Conservation (phyloP, 2,113 vertebrate genomes). For the Leucopsar rothschildi region DNA sequence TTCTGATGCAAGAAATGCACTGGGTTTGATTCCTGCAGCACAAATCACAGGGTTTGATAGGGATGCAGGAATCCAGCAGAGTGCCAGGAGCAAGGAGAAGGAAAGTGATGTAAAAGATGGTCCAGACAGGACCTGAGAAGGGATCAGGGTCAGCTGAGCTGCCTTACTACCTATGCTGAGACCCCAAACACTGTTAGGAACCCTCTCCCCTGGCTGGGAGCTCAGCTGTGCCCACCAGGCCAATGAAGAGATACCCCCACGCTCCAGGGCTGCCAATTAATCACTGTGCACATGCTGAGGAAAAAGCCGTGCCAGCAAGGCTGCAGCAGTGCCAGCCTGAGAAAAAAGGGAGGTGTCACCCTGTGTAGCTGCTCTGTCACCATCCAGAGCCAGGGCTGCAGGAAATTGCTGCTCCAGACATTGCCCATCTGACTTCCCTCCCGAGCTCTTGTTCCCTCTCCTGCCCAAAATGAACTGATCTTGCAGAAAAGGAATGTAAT, state of each 20-base stretch:
- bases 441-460: background rate
- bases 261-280: background rate
- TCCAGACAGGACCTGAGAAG: background rate
- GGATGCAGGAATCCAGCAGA: background rate
- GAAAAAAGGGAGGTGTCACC: background rate
- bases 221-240: background rate
- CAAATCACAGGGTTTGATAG: background rate
- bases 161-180: accelerated
- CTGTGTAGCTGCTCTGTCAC: background rate
- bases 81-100: background rate
- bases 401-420: background rate
- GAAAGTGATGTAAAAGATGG: background rate
- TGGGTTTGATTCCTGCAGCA: background rate
- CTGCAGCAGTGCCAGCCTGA: background rate
- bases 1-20: background rate
- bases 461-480: background rate
- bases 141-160: background rate
- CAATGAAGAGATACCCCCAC: background rate
- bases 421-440: background rate
- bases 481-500: slow-evolving; percentile 7
- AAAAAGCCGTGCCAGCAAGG: background rate
- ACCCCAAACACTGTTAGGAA: accelerated
- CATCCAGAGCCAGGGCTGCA: background rate
- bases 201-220: background rate
- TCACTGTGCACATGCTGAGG: background rate